Evolutionary conservation across 1,140 invertebrate species (phyloP), one percentile per base, ranked within the genome.

Genomic region (Heliconius eleuchia): DNA sequence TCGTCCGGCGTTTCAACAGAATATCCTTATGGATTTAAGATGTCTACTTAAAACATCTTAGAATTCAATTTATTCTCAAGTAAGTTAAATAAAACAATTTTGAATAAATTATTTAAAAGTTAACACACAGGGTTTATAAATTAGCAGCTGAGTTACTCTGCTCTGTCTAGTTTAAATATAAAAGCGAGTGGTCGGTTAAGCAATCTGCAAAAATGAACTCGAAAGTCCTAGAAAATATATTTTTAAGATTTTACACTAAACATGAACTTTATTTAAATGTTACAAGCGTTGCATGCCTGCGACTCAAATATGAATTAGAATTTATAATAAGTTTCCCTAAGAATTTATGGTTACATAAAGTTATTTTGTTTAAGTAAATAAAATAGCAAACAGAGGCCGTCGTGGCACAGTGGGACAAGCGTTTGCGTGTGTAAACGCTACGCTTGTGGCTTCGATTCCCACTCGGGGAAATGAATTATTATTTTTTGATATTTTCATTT

Each of bases 221-320:
- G 76, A 78, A 74, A 79, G 79, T 83, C 77, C 52, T 73, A 81
- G 79, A 55, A 74, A 81, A 83, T 84, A 78, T 79, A 84, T 84
- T 84, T 81, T 77, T 84, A 80, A 82, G 77, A 83, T 72, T 73
- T 74, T 78, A 82, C 75, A 78, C 79, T 84, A 80, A 82, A 79
- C 74, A 83, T 81, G 77, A 30, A 77, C 78, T 83, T 79, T 81
- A 83, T 81, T 81, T 80, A 82, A 84, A 81, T 79, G 80, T 52
- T 72, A 75, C 76, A 52, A 39, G 71, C 34, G 71, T 72, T 72
- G 71, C 71, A 39, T 42, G 71, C 71, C 39, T 73, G 73, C 76
- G 71, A 71, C 76, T 75, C 73, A 75, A 76, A 80, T 72, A 72
- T 73, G 71, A n/a, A n/a, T n/a, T n/a, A n/a, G 70, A 80, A 80